phyloP scores from a whole-genome alignment of 1,140 invertebrate genomes.

The Nomia melanderi region DNA sequence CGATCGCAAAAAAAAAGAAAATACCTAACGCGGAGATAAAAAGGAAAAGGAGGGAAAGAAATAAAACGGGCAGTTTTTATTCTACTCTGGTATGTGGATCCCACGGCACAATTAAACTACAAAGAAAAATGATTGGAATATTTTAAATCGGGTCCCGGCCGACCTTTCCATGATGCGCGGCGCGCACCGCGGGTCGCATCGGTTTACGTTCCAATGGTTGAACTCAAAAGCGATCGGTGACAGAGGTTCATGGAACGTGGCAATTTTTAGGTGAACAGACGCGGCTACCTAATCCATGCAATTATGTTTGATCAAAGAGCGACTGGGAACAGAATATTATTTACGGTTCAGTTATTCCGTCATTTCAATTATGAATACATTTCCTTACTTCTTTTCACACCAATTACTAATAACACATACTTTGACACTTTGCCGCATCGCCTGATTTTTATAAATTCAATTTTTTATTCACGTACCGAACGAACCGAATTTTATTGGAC shows the following conservation, averaged over 20 bases:
- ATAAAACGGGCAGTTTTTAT: constrained; percentile 19
- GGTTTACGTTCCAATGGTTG: constrained; percentile 2
- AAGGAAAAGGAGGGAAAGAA: constrained; percentile 2
- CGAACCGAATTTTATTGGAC: no score
- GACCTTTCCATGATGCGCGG: background rate
- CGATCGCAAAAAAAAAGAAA: no score
- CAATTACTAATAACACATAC: no score
- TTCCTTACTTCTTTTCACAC: no score
- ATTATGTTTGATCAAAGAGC: background rate
- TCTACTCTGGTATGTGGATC: constrained; percentile 1
- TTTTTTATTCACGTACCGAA: no score
- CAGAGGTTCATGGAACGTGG: background rate
- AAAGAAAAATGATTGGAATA: constrained; percentile 40
- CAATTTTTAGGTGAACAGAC: background rate
- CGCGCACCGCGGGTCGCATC: no score
- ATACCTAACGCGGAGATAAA: no score
- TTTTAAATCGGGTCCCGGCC: constrained; percentile 13
- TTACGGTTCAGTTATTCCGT: background rate
- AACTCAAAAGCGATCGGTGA: background rate
- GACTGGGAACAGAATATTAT: background rate
- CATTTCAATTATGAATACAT: background rate
- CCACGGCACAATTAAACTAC: constrained; percentile 18
- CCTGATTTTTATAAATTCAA: no score
- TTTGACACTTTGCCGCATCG: no score
- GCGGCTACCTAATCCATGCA: background rate